Percentiles rank a stretch among this genome's conserved stretches.
These are phyloP conservation scores for Neostethus bicornis DNA, from an alignment of 2,797 vertebrate genomes.

Conservation along the genomic window DNA sequence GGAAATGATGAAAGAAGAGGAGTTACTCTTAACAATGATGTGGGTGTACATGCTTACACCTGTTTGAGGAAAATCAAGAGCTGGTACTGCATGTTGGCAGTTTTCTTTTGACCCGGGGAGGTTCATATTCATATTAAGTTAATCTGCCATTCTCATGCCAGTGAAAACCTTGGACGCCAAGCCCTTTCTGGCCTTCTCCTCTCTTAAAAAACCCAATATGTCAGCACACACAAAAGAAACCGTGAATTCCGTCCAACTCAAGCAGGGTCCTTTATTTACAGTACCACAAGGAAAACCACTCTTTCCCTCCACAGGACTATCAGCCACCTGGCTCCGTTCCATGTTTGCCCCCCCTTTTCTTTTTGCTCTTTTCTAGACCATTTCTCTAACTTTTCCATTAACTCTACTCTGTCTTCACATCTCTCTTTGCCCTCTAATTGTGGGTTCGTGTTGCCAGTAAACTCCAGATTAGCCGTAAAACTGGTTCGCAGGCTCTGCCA, in stretches of 20 bases:
- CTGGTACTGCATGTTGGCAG: conserved; percentile 62
- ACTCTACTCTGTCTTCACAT: conserved; percentile 27
- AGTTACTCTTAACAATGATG: too few relatives aligned
- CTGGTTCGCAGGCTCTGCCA: conserved; percentile 38
- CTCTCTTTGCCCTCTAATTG: conserved; percentile 53
- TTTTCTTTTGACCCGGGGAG: conserved; percentile 71
- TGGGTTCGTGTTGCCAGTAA: conserved; percentile 69
- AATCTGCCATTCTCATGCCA: conserved; percentile 73
- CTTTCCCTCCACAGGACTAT: conserved; percentile 36
- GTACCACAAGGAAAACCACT: conserved; percentile 75
- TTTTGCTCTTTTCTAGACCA: conserved; percentile 50
- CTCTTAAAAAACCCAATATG: conserved; percentile 77
- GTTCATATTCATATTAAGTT: conserved; percentile 73
- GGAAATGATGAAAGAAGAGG: too few relatives aligned
- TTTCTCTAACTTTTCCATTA: conserved; percentile 45
- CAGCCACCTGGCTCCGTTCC: conserved; percentile 60
- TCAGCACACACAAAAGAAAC: conserved; percentile 75
- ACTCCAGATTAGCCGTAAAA: conserved; percentile 67
- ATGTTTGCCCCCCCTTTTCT: conserved; percentile 56
- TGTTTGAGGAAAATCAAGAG: conserved; percentile 57
- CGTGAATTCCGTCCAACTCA: conserved; percentile 78
- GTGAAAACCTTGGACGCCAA: conserved; percentile 67
- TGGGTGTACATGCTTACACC: conserved; percentile 33
- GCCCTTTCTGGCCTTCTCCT: conserved; percentile 53
- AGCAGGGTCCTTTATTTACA: conserved; percentile 81